Percentiles rank a stretch among this genome's conserved stretches.
Conservation (phyloP, 1,140 invertebrate species). For the Aricia agestis region DNA sequence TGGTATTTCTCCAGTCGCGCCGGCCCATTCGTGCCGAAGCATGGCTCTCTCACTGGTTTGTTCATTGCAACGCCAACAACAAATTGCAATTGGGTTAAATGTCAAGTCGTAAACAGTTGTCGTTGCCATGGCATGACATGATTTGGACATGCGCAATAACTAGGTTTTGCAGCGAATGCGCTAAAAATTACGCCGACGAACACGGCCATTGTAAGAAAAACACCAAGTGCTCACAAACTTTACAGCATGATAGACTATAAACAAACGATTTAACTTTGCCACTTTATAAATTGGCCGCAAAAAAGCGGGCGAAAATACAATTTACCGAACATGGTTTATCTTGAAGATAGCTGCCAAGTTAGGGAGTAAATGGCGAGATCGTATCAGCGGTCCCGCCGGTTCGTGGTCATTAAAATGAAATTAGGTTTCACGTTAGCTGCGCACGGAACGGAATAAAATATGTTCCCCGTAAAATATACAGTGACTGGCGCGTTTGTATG, state of each 20-base stretch:
- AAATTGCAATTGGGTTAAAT: too few species aligned
- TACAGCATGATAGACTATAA: not conserved
- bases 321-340: conserved; percentile 17
- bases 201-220: not conserved
- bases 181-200: too few species aligned
- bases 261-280: not conserved
- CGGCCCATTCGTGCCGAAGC: too few species aligned
- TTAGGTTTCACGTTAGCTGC: conserved; percentile 31
- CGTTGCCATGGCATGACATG: too few species aligned
- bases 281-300: not conserved
- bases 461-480: conserved; percentile 10
- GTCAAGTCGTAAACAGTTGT: too few species aligned
- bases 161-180: too few species aligned
- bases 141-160: too few species aligned
- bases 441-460: conserved; percentile 13
- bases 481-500: conserved; percentile 12
- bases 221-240: not conserved
- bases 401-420: conserved; percentile 35
- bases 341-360: conserved; percentile 16
- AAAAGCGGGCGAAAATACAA: conserved; percentile 13
- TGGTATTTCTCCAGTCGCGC: too few species aligned
- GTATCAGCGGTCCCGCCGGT: conserved; percentile 20
- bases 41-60: too few species aligned
- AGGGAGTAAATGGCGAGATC: conserved; percentile 16
- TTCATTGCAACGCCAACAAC: too few species aligned